Evolutionary conservation across 2,797 vertebrate species (phyloP), one percentile per base, ranked within the genome.

Genomic region (Cuculus canorus): DNA sequence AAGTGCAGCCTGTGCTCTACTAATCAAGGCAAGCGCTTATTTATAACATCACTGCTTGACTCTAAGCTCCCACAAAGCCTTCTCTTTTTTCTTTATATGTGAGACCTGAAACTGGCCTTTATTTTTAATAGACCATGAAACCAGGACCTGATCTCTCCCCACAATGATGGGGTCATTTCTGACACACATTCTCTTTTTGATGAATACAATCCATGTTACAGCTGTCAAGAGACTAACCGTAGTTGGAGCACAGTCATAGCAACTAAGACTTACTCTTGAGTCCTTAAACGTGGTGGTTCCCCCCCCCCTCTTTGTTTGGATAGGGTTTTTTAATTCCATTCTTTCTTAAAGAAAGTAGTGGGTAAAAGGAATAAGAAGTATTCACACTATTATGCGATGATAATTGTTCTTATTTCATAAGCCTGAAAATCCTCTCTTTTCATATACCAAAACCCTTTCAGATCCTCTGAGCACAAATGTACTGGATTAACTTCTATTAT

Each of bases 351-450:
- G 30, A 64, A 72, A 79, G n/a, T 13, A 17, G 24, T 32, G 12
- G 18, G 13, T 61, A 28, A 56, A 95, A 77, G 52, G 30, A 59
- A 5, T 64, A 73, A 72, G 52, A 64, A 68, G 37, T 16, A 73
- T 68, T 90, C 72, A 64, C 52, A 82, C 70, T 83, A 61, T 88
- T 84, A 90, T 16, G 35, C 77, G 32, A 60, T 63, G 21, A 75
- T 23, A 94, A 94, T 61, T 96, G 27, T 88, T 61, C 90, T 70
- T 88, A 75, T 66, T 95, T 96, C 94, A 45, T 88, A 95, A 96
- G 82, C 68, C 95, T 88, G 73, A 52, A 97, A 97, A 96, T 91
- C 41, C 77, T 70, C 70, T 90, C 25, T 90, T 91, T 93, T 88
- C 43, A 87, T 88, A 69, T 50, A 81, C 59, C 66, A 93, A 93